Evolutionary conservation across 2,888 invertebrate species (phyloP).

Genomic region (Trisateles emortualis): DNA sequence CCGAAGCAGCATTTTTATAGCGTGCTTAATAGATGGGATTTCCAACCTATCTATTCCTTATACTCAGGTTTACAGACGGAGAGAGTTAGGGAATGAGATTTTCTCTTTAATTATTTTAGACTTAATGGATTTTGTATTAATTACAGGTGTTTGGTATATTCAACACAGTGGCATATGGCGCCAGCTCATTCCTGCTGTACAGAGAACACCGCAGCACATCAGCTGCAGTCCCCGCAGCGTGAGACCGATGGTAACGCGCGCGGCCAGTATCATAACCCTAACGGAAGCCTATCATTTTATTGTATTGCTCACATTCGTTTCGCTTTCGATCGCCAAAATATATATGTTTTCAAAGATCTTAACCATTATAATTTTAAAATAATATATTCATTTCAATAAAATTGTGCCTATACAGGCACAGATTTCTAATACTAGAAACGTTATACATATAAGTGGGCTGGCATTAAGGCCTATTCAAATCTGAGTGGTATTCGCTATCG

Average conservation of each 20-base stretch:
- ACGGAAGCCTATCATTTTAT: slow-evolving; percentile 43
- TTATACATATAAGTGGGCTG: too few relatives aligned
- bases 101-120: not conserved
- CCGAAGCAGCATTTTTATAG: too few relatives aligned
- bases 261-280: slow-evolving; percentile 41
- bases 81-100: too few relatives aligned
- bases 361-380: slow-evolving; percentile 32
- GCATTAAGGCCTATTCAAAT: too few relatives aligned
- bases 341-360: slow-evolving; percentile 29
- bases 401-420: not conserved
- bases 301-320: slow-evolving; percentile 51
- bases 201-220: slow-evolving; percentile 89
- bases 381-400: slow-evolving; percentile 4
- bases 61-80: too few relatives aligned
- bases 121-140: slow-evolving; percentile 32
- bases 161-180: slow-evolving; percentile 93
- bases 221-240: slow-evolving; percentile 49
- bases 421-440: too few relatives aligned
- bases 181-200: slow-evolving; percentile 91
- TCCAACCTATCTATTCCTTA: too few relatives aligned
- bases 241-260: slow-evolving; percentile 38
- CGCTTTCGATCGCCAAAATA: slow-evolving; percentile 52
- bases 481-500: too few relatives aligned
- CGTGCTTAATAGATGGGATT: too few relatives aligned
- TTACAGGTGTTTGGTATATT: slow-evolving; percentile 93